Evolutionary conservation across 2,888 invertebrate species (phyloP), one percentile per base, ranked within the genome.

Genomic region (Drosophila barbarae): DNA sequence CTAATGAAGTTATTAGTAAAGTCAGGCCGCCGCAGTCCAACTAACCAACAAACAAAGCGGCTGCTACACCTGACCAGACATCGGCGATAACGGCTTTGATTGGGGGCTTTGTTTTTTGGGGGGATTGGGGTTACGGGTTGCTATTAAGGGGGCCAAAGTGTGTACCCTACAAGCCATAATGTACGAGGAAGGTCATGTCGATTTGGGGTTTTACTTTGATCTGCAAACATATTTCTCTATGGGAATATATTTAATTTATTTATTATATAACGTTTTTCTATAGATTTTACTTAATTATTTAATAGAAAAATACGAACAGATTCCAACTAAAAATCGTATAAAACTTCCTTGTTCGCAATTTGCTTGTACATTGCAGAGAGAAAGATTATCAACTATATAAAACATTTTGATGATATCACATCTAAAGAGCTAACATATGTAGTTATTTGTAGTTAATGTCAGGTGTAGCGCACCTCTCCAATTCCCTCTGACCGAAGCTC

Each of bases 1-100:
- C 76, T 83, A 86, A 84, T 85, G 72, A 85, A 84, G 81, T 86
- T 81, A 84, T 86, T 84, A 84, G 42, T 42, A 26, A 63, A 54
- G 32, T 21, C 30, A 6, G n/a, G 6, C 39, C 41, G 13, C 21
- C 23, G 21, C 38, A 21, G 21, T 21, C 21, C 21, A 21, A 21
- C 21, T 21, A 21, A 2, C 21, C 21, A 3, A 21, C 21, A 39
- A 58, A 30, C 10, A 15, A 38, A 36, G 38, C 60, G 18, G 12
- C 3, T 12, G 47, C 57, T 32, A 15, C 32, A 42, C 63, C 61
- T 63, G 61, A 51, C 61, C 61, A 42, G 64, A 64, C 64, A 47
- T 47, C 23, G 46, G 12, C 13, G 50, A 63, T 42, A 42, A 53
- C 18, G 28, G 18, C 8, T 23, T 23, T 23, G 13, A 54, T 18